A percentile compares a stretch with the other conserved stretches of the same genome.
Conservation (phyloP, 1,140 invertebrate genomes). For the Aethina tumida region DNA sequence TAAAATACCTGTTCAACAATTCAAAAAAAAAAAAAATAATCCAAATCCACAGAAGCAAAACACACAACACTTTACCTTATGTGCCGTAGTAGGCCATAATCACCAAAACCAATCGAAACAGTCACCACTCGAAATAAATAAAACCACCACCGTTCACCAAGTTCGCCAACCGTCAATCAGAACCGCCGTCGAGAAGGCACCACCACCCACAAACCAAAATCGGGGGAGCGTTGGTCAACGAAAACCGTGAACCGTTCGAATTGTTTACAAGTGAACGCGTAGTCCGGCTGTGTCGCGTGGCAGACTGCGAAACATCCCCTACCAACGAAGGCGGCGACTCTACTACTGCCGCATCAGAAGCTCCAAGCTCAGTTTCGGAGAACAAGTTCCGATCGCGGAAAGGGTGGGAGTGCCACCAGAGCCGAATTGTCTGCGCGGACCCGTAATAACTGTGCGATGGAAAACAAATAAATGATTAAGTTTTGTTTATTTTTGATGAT, state of each 20-base stretch:
- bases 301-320: too few species aligned
- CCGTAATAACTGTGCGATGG: constrained; percentile 13
- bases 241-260: not conserved
- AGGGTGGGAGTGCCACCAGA: constrained; percentile 19
- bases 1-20: not conserved
- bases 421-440: constrained; percentile 21
- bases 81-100: not conserved
- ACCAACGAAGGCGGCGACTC: too few species aligned
- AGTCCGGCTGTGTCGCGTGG: too few species aligned
- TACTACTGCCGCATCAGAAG: not conserved
- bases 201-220: constrained; percentile 13
- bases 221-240: constrained; percentile 6
- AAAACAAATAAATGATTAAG: constrained; percentile 14
- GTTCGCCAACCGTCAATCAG: not conserved
- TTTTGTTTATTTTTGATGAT: constrained; percentile 10
- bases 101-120: too few species aligned
- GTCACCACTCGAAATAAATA: constrained; percentile 1
- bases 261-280: not conserved
- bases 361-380: constrained; percentile 6
- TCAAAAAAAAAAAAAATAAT: not conserved
- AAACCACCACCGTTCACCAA: not conserved
- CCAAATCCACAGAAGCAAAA: not conserved
- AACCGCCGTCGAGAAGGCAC: constrained; percentile 2
- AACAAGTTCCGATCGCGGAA: constrained; percentile 15
- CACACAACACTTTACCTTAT: not conserved